These are phyloP conservation scores for Ornithoptera alexandrae DNA, from an alignment of 2,888 invertebrate species.

Conservation along the genomic window DNA sequence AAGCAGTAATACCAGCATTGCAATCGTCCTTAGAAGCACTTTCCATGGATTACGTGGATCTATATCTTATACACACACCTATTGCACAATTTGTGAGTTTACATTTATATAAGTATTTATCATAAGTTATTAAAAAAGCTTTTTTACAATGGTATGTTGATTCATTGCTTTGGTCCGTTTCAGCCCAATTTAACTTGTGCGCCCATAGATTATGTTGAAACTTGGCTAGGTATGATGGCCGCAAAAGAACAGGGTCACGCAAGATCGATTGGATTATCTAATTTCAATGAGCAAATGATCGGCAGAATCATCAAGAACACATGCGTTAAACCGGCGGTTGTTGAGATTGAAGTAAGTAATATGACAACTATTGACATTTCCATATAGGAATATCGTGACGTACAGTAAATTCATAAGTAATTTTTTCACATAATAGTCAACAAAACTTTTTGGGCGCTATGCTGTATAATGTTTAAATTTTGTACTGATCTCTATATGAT, in stretches of 20 bases:
- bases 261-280: constrained; percentile 87
- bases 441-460: too few species aligned
- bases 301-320: constrained; percentile 74
- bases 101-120: not conserved
- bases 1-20: constrained; percentile 54
- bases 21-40: constrained; percentile 47
- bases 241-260: constrained; percentile 62
- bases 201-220: constrained; percentile 23
- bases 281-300: constrained; percentile 85
- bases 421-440: too few species aligned
- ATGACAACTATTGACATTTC: too few species aligned
- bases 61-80: constrained; percentile 63
- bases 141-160: not conserved
- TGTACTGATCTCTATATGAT: too few species aligned
- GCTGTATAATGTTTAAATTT: too few species aligned
- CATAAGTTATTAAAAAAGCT: too few species aligned
- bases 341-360: constrained; percentile 71
- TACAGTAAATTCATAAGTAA: too few species aligned
- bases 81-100: constrained; percentile 46
- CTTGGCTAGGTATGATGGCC: constrained; percentile 16
- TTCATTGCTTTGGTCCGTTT: not conserved
- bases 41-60: constrained; percentile 52
- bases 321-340: constrained; percentile 77
- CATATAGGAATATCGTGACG: too few species aligned
- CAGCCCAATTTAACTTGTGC: constrained; percentile 13